A percentile compares a stretch with the other conserved stretches of the same genome.
These are phyloP conservation scores for Montipora cactus DNA, from an alignment of 64 coral and sea anemone genomes.

Conservation along the genomic window DNA sequence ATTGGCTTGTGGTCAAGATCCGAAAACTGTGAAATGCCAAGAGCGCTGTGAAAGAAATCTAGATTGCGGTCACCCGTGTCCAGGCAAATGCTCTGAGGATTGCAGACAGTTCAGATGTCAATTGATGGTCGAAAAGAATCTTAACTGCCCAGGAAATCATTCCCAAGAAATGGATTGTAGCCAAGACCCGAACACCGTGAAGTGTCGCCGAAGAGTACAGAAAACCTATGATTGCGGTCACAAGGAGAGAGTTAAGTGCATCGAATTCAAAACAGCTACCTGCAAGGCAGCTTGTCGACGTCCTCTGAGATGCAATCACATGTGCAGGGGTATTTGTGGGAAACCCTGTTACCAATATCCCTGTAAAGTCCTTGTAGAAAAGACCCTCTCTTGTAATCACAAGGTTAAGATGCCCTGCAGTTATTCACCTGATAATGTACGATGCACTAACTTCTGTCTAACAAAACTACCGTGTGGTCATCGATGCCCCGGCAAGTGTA, in stretches of 20 bases:
- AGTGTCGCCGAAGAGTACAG: not conserved
- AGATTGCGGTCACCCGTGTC: slow-evolving; percentile 44
- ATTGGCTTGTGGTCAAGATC: slow-evolving; percentile 18
- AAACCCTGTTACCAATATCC: slow-evolving; percentile 40
- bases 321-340: slow-evolving; percentile 38
- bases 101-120: not conserved
- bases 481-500: slow-evolving; percentile 50
- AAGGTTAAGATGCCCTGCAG: slow-evolving; percentile 45
- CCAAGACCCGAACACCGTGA: not conserved
- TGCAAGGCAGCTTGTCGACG: slow-evolving; percentile 37
- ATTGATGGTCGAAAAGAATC: not conserved
- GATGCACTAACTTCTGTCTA: slow-evolving; percentile 23
- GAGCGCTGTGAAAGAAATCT: slow-evolving; percentile 19
- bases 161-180: not conserved
- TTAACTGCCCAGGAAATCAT: slow-evolving; percentile 43
- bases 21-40: slow-evolving; percentile 20
- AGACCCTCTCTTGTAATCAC: slow-evolving; percentile 59
- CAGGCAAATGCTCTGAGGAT: slow-evolving; percentile 22
- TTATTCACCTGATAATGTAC: slow-evolving; percentile 6
- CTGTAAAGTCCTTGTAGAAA: slow-evolving; percentile 9
- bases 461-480: slow-evolving; percentile 65
- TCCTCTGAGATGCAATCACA: slow-evolving; percentile 20
- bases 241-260: slow-evolving; percentile 3
- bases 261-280: not conserved
- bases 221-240: slow-evolving; percentile 62